Evolutionary conservation across 1,140 invertebrate genomes (phyloP), one percentile per base, ranked within the genome.

Genomic region (Acromyrmex echinatior): DNA sequence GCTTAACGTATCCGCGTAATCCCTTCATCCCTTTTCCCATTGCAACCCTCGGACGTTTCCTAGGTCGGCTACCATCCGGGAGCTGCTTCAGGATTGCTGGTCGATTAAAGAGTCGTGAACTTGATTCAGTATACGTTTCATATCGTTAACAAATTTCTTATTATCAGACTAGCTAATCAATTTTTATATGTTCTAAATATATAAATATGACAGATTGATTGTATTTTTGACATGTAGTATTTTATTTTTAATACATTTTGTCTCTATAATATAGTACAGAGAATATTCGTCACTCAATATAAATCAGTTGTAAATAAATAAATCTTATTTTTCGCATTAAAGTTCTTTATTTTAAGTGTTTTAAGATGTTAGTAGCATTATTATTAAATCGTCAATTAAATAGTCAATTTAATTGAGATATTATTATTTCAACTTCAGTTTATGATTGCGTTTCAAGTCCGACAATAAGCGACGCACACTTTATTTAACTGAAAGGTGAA

Each of bases 1-100:
- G 93, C 93, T 94, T 92, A 94, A 93, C 93, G 86, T 91, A 91
- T 94, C 93, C 92, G 62, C 85, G 84, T 93, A 94, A 94, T 94
- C 93, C 92, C 89, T 93, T 94, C 92, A 93, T 93, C 91, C 92
- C 92, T 92, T 92, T 92, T 92, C 92, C 90, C 90, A 90, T 92
- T 92, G 90, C 92, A 78, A 70, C 66, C 62, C 84, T 73, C 63
- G 87, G 92, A 92, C 90, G 73, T 92, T 92, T 92, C 87, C 87
- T 84, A 70, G 90, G 80, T 78, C 89, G 77, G 39, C 77, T 81
- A 58, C 70, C 66, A 68, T 73, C 78, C 62, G 35, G 28, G 35
- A 63, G 49, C 60, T 58, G 76, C 56, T 77, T 63, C 71, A 39
- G 58, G 77, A 49, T 58, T 90, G 74, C 76, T 84, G 62, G 58